Evolutionary conservation across 2,113 vertebrate genomes (phyloP).

Genomic region (Gasterosteus nipponicus): DNA sequence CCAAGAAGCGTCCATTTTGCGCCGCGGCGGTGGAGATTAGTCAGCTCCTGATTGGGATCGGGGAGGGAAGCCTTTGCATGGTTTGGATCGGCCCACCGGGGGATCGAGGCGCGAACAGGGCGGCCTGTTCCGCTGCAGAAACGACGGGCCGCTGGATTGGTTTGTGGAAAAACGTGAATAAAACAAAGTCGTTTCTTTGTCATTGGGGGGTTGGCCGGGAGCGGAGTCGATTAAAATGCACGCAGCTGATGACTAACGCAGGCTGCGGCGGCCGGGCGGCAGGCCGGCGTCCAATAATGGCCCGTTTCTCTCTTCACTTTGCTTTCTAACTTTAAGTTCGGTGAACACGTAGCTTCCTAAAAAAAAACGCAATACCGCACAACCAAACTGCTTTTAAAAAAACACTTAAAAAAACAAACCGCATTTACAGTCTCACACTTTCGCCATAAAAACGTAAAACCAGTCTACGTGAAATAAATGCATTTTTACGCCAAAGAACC

Average conservation of each 20-base stretch:
- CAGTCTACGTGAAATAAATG: slow-evolving; percentile 58
- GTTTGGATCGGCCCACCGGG: slow-evolving; percentile 40
- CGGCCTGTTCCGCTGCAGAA: slow-evolving; percentile 39
- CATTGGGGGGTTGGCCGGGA: slow-evolving; percentile 59
- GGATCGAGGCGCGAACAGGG: slow-evolving; percentile 30
- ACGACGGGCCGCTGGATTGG: slow-evolving; percentile 31
- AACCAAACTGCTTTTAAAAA: slow-evolving; percentile 27
- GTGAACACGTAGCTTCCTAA: slow-evolving; percentile 19
- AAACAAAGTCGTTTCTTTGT: slow-evolving; percentile 50
- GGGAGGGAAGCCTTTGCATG: slow-evolving; percentile 62
- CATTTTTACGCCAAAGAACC: slow-evolving; percentile 63
- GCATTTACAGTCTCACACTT: slow-evolving; percentile 63
- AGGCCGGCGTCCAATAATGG: slow-evolving; percentile 51
- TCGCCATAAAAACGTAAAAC: slow-evolving; percentile 43
- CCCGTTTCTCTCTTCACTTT: slow-evolving; percentile 56
- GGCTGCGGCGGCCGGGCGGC: slow-evolving; percentile 53
- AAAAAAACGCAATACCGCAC: slow-evolving; percentile 39
- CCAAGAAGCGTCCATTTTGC: slow-evolving; percentile 86
- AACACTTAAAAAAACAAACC: slow-evolving; percentile 1
- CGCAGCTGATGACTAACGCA: slow-evolving; percentile 66
- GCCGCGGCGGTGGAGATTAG: slow-evolving; percentile 73
- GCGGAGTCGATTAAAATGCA: slow-evolving; percentile 62
- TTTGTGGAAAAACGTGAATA: slow-evolving; percentile 47
- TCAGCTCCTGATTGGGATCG: slow-evolving; percentile 72
- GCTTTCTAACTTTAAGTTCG: slow-evolving; percentile 69